phyloP scores from a whole-genome alignment of 2,797 vertebrate genomes.

The Acanthis flammea region DNA sequence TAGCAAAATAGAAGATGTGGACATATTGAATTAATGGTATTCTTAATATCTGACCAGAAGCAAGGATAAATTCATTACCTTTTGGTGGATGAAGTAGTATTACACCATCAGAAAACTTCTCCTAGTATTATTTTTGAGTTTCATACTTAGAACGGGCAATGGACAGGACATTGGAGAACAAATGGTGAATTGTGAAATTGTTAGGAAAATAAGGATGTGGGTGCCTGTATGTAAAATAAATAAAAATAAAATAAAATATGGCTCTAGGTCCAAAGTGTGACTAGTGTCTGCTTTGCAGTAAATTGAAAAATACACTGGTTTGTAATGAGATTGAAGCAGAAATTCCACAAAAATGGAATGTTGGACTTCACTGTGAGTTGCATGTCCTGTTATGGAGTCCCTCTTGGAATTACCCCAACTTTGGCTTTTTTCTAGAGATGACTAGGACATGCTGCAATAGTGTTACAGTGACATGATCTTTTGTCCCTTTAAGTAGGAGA shows the following conservation, averaged over 20 bases:
- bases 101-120: not conserved
- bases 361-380: not conserved
- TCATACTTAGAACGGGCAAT: fast-evolving
- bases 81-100: not conserved
- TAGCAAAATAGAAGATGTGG: not conserved
- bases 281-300: not conserved
- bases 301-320: not conserved
- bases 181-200: not conserved
- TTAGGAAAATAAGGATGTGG: not conserved
- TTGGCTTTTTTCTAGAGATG: not conserved
- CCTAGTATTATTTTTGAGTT: not conserved
- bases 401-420: not conserved
- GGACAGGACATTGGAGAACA: not conserved
- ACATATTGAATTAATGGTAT: not conserved
- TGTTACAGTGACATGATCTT: not conserved
- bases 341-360: fast-evolving
- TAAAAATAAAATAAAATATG: not conserved
- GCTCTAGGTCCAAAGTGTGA: not conserved
- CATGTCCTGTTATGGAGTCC: not conserved
- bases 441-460: not conserved
- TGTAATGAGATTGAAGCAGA: not conserved
- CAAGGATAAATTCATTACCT: not conserved
- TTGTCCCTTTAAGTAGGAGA: not conserved
- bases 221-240: not conserved
- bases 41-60: not conserved